These are phyloP conservation scores for Tribolium madens DNA, from an alignment of 1,140 invertebrate species.

Conservation along the genomic window DNA sequence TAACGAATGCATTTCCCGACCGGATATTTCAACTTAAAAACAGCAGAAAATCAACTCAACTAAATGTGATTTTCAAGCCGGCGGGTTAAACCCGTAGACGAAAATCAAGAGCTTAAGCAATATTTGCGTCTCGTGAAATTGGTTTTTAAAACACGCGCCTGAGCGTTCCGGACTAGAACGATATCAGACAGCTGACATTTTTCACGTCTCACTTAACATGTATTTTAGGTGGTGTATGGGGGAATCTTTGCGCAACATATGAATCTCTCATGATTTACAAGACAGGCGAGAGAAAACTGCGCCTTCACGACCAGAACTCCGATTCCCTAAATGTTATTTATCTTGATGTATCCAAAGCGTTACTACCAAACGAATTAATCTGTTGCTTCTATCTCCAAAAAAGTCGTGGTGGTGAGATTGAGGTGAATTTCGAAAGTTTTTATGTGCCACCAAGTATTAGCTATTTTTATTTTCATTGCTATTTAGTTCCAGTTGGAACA, in stretches of 20 bases:
- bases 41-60: conserved; percentile 13
- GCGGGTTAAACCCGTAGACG: conserved; percentile 37
- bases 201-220: conserved; percentile 54
- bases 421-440: too few species aligned
- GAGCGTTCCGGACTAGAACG: conserved; percentile 8
- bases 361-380: neutral
- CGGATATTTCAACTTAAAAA: neutral
- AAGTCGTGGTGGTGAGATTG: neutral
- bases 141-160: conserved; percentile 50
- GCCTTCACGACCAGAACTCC: neutral
- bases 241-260: conserved; percentile 42
- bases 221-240: conserved; percentile 2
- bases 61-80: conserved; percentile 26
- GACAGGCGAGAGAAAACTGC: conserved; percentile 5
- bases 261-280: conserved; percentile 52
- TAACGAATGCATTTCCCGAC: neutral
- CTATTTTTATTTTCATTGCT: too few species aligned
- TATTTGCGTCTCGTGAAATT: conserved; percentile 50
- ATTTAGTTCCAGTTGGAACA: too few species aligned
- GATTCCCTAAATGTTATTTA: conserved; percentile 2
- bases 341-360: neutral
- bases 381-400: neutral
- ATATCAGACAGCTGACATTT: conserved; percentile 51
- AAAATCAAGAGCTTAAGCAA: conserved; percentile 29
- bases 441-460: too few species aligned